Conservation (phyloP, 2,888 invertebrate species). For the Limnephilus rhombicus region DNA sequence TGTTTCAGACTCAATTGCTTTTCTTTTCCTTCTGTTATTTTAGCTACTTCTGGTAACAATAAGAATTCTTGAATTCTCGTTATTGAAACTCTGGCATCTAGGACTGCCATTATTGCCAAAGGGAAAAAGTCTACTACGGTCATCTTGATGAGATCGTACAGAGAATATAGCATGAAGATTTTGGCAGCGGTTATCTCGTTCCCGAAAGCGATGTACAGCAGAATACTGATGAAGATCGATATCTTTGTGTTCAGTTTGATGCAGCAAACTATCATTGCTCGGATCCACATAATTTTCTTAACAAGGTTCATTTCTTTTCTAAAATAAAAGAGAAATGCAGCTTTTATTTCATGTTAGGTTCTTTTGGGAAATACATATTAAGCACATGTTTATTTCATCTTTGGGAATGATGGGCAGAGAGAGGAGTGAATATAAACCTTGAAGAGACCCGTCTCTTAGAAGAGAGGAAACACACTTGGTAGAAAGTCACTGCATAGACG, state of each 20-base stretch:
- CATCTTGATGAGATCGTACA: slow-evolving; percentile 88
- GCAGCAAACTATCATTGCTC: slow-evolving; percentile 83
- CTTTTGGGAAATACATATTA: too few relatives aligned
- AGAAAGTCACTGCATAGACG: too few relatives aligned
- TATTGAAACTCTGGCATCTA: slow-evolving; percentile 87
- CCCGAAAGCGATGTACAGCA: slow-evolving; percentile 82
- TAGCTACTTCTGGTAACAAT: slow-evolving; percentile 72
- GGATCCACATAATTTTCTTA: slow-evolving; percentile 82
- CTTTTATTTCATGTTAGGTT: neutral
- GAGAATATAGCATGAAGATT: slow-evolving; percentile 88
- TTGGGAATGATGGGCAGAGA: too few relatives aligned
- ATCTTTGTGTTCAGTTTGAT: slow-evolving; percentile 88
- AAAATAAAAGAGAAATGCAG: slow-evolving; percentile 56
- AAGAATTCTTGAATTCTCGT: slow-evolving; percentile 84
- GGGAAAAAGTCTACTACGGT: slow-evolving; percentile 90
- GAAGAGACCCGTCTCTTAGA: neutral
- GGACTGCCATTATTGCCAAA: slow-evolving; percentile 84
- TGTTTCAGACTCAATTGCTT: neutral
- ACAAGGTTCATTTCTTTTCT: slow-evolving; percentile 85
- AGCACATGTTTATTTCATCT: too few relatives aligned
- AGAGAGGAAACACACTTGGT: too few relatives aligned
- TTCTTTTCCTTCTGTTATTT: slow-evolving; percentile 11
- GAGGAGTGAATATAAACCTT: too few relatives aligned
- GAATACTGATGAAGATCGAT: slow-evolving; percentile 86
- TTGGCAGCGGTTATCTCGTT: slow-evolving; percentile 85